Conservation (phyloP, 2,888 invertebrate species). For the Ennomos erosarius region DNA sequence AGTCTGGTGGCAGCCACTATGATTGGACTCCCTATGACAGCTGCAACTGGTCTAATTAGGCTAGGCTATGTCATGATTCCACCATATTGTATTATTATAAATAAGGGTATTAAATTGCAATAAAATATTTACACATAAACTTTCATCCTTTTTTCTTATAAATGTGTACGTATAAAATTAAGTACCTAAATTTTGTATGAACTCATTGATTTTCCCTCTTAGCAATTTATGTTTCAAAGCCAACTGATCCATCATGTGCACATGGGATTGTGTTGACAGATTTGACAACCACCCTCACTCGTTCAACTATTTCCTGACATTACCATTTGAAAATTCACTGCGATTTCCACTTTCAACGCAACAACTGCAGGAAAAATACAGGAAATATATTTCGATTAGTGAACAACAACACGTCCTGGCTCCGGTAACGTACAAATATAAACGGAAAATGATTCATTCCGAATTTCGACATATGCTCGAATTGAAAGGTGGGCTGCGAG, state of each 20-base stretch:
- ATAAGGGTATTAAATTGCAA: too few relatives aligned
- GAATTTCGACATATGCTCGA: slow-evolving; percentile 81
- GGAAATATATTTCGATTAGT: slow-evolving; percentile 36
- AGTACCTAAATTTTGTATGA: too few relatives aligned
- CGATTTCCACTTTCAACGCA: slow-evolving; percentile 12
- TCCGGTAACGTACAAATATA: slow-evolving; percentile 67
- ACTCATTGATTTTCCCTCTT: background rate
- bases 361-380: slow-evolving; percentile 23
- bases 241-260: slow-evolving; percentile 3
- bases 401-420: slow-evolving; percentile 34
- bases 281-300: slow-evolving; percentile 14
- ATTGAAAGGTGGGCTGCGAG: slow-evolving; percentile 81
- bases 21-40: background rate
- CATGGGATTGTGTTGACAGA: background rate
- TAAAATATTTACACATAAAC: too few relatives aligned
- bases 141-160: too few relatives aligned
- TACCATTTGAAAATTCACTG: slow-evolving; percentile 4
- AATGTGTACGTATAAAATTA: too few relatives aligned
- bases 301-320: slow-evolving; percentile 9
- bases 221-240: background rate
- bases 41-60: too few relatives aligned
- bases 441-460: slow-evolving; percentile 80
- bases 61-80: too few relatives aligned
- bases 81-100: too few relatives aligned
- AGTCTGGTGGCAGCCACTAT: background rate